Evolutionary conservation across 2,797 vertebrate species (phyloP).

Genomic region (Champsocephalus esox): DNA sequence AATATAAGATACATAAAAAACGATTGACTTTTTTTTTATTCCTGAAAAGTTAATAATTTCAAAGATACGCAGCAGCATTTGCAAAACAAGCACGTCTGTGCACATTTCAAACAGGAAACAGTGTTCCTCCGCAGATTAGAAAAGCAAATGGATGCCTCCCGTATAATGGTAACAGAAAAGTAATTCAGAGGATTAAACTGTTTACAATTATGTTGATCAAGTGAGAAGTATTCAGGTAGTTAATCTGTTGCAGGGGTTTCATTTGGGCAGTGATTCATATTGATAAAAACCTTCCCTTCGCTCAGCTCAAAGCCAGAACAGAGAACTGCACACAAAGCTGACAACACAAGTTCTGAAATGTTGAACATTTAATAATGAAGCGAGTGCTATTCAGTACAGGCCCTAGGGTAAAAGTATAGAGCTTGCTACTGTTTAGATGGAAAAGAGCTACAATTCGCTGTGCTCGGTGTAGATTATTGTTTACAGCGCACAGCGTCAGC

Average conservation of each 20-base stretch:
- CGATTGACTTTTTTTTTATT: constrained; percentile 15
- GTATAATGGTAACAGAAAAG: constrained; percentile 22
- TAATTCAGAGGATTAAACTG: constrained; percentile 32
- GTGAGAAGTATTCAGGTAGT: constrained; percentile 34
- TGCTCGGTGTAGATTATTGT: constrained; percentile 49
- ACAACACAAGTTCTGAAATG: constrained; percentile 43
- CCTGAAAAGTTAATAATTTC: constrained; percentile 1
- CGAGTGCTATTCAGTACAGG: constrained; percentile 12
- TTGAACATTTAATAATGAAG: constrained; percentile 54
- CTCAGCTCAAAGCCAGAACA: constrained; percentile 29
- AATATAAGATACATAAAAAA: not conserved
- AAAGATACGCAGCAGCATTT: not conserved
- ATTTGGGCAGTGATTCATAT: constrained; percentile 60
- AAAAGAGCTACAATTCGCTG: constrained; percentile 46
- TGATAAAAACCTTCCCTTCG: constrained; percentile 33
- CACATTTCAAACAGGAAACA: constrained; percentile 25
- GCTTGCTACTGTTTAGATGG: constrained; percentile 44
- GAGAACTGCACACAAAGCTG: constrained; percentile 37
- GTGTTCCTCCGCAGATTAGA: not conserved
- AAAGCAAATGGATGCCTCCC: constrained; percentile 25
- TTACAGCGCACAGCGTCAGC: constrained; percentile 56
- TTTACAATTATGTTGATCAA: constrained; percentile 37
- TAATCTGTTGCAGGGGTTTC: constrained; percentile 30
- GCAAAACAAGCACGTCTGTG: constrained; percentile 44
- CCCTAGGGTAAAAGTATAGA: constrained; percentile 34